phyloP scores from a whole-genome alignment of 2,888 invertebrate species.

The Steinernema carpocapsae region DNA sequence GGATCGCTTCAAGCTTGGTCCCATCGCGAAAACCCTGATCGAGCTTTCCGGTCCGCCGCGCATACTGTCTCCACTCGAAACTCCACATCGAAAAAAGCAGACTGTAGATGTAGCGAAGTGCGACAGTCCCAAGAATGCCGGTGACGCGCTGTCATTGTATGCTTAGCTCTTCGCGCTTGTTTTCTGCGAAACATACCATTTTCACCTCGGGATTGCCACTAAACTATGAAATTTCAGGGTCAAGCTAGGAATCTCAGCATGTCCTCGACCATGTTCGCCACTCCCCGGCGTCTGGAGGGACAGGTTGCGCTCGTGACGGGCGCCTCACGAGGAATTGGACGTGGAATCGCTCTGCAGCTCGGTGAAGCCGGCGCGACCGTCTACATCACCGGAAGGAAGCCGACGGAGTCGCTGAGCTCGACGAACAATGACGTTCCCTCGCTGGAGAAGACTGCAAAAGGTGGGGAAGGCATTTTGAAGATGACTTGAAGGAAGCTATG shows the following conservation, averaged over 20 bases:
- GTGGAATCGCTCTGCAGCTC: slow-evolving; percentile 69
- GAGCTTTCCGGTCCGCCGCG: too few species aligned
- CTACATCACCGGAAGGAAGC: slow-evolving; percentile 69
- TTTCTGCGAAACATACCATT: not conserved
- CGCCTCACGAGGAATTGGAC: slow-evolving; percentile 53
- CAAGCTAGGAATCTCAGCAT: slow-evolving; percentile 13
- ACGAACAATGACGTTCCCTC: slow-evolving; percentile 47
- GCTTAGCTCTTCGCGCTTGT: slow-evolving; percentile 14
- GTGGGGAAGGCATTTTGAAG: too few species aligned
- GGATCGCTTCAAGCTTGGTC: too few species aligned
- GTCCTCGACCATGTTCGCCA: slow-evolving; percentile 9
- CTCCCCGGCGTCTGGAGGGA: slow-evolving; percentile 35
- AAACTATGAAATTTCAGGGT: not conserved
- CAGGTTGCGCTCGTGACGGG: slow-evolving; percentile 50
- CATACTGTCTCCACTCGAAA: too few species aligned
- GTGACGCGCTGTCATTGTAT: slow-evolving; percentile 11
- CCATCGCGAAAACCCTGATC: too few species aligned
- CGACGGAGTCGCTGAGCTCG: slow-evolving; percentile 39
- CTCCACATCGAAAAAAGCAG: too few species aligned
- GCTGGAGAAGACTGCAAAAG: slow-evolving; percentile 59
- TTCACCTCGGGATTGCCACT: not conserved
- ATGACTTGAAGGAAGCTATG: too few species aligned
- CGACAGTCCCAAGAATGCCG: too few species aligned
- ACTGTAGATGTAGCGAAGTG: too few species aligned
- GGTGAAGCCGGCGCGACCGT: slow-evolving; percentile 71